Evolutionary conservation across 2,888 invertebrate species (phyloP), one percentile per base, ranked within the genome.

Genomic region (Balanococcus diminutus): DNA sequence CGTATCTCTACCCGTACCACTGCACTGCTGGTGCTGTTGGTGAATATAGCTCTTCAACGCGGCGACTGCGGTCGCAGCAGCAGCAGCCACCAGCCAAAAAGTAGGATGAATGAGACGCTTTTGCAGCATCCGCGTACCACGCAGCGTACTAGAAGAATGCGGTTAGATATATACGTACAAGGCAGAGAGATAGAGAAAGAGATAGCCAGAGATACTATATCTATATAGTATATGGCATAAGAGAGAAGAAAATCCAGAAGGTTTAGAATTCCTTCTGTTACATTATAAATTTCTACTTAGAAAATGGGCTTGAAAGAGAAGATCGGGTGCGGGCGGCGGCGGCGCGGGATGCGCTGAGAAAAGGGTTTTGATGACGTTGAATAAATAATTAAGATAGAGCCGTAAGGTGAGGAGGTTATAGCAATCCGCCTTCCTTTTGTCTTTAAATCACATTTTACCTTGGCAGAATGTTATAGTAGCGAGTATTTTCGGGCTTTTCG

Each of bases 341-440:
- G 11, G 22, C 16, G 75, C 42, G 56, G 46, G n/a, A 0, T 5
- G 2, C n/a, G 11, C 36, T 25, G 75, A 72, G 56, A 61, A 83
- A 84, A 46, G 84, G 84, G 67, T 84, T 84, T 75, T 75, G 84
- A 84, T 84, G 84, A 84, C 75, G 84, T 84, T 42, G 84, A 84
- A 84, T 84, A 84, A 84, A 84, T 84, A 84, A 84, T 84, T 84
- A 84, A 84, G 84, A 84, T 84, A 84, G 84, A 84, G 75, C 84
- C 84, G 84, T 84, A 84, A 84, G 84, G 84, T 84, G 84, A 84
- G 84, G 84, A 84, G 72, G 84, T 75, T 46, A 46, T 75, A 84
- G 75, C 84, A 75, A 84, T 84, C 75, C 84, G 84, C 84, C 67
- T 75, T 84, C 72, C 84, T 46, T 84, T 84, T 84, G 84, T 84